Conservation (phyloP, 2,797 vertebrate genomes). For the Sarcoramphus papa region DNA sequence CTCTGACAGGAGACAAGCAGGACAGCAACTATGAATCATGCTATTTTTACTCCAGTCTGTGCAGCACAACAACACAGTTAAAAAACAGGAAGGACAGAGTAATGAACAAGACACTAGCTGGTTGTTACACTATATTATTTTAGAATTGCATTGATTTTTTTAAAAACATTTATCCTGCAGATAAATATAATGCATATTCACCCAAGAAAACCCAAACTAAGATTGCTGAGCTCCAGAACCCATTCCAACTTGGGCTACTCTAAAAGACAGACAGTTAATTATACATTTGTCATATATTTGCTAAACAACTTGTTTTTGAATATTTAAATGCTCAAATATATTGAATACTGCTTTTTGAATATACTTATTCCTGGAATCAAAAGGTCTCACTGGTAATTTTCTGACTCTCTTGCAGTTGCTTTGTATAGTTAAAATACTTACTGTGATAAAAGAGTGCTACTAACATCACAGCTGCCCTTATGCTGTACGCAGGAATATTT, state of each 20-base stretch:
- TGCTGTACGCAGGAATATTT: background rate
- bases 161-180: background rate
- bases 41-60: background rate
- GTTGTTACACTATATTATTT: background rate
- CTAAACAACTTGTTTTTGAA: background rate
- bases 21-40: background rate
- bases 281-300: background rate
- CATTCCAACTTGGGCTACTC: background rate
- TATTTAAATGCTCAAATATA: background rate
- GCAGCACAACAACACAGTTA: background rate
- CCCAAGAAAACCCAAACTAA: background rate
- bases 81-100: slow-evolving; percentile 29
- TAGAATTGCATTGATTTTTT: background rate
- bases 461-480: background rate
- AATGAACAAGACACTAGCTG: background rate
- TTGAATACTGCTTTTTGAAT: background rate
- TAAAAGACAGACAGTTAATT: background rate
- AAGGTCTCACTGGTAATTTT: background rate
- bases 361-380: background rate
- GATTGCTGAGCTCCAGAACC: background rate
- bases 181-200: background rate
- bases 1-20: background rate
- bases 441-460: background rate
- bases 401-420: background rate
- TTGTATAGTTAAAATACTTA: background rate